phyloP scores from a whole-genome alignment of 2,797 vertebrate species.

The Rhincodon typus region DNA sequence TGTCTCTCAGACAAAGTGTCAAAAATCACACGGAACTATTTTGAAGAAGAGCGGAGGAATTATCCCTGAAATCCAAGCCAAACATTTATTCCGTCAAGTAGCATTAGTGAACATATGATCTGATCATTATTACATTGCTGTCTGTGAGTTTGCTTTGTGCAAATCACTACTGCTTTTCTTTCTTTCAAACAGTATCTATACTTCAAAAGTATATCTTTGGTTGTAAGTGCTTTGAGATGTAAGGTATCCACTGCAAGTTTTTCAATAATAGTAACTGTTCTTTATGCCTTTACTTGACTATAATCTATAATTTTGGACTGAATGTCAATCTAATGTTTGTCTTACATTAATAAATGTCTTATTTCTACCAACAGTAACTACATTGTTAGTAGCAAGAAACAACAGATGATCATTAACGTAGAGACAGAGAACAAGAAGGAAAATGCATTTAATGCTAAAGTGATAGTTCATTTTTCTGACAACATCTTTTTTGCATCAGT shows the following conservation, averaged over 20 bases:
- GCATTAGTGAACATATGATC: neutral
- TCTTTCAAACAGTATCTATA: neutral
- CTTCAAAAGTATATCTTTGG: neutral
- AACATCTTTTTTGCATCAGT: constrained; percentile 84
- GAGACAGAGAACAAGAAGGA: constrained; percentile 71
- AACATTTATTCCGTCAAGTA: neutral
- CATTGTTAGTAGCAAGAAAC: constrained; percentile 67
- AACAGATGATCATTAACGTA: constrained; percentile 65
- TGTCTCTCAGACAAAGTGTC: too few species aligned
- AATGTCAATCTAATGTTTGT: neutral
- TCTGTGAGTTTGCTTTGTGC: neutral
- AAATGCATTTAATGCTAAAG: constrained; percentile 76
- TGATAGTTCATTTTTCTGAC: constrained; percentile 64
- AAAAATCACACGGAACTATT: too few species aligned
- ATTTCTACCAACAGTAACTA: constrained; percentile 56
- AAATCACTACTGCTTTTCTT: neutral
- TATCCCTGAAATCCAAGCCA: neutral
- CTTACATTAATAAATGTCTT: neutral
- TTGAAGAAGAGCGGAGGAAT: neutral
- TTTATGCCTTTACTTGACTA: constrained; percentile 39
- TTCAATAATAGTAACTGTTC: constrained; percentile 40
- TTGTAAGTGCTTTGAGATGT: neutral
- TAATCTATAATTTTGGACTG: neutral
- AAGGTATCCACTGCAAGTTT: neutral
- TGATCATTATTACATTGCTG: neutral